Conservation (phyloP, 2,888 invertebrate species). For the Diachrysia chrysitis region DNA sequence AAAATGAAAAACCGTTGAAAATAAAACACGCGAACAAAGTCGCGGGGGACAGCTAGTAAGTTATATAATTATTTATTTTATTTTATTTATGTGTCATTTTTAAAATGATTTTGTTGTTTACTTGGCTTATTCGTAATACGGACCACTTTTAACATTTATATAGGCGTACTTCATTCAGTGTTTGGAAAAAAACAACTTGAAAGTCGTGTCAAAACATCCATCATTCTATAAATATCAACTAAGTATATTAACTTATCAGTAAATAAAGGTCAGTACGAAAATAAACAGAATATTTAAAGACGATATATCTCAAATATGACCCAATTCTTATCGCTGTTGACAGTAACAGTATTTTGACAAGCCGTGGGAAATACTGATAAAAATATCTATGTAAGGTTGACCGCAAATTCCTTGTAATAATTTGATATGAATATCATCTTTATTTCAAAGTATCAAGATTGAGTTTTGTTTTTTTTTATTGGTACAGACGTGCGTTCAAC, state of each 20-base stretch:
- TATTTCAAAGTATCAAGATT: background rate
- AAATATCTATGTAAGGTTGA: background rate
- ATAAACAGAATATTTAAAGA: background rate
- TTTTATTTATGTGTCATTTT: too few species aligned
- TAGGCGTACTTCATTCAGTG: too few species aligned
- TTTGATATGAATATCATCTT: background rate
- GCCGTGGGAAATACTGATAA: background rate
- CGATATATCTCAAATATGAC: background rate
- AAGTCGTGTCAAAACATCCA: background rate
- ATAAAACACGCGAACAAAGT: too few species aligned
- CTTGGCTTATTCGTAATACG: too few species aligned
- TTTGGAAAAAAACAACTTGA: too few species aligned
- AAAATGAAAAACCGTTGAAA: too few species aligned
- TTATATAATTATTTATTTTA: too few species aligned
- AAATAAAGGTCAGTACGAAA: background rate
- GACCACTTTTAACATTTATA: too few species aligned
- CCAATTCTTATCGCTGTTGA: background rate
- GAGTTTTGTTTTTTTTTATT: background rate
- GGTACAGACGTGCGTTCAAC: background rate
- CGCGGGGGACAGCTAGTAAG: too few species aligned
- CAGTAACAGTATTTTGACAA: slow-evolving; percentile 4
- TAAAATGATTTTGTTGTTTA: too few species aligned
- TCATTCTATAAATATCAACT: background rate
- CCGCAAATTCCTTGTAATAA: background rate
- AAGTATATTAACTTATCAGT: background rate